Evolutionary conservation across 2,888 invertebrate genomes (phyloP), one percentile per base, ranked within the genome.

Genomic region (Orthonevra nobilis): DNA sequence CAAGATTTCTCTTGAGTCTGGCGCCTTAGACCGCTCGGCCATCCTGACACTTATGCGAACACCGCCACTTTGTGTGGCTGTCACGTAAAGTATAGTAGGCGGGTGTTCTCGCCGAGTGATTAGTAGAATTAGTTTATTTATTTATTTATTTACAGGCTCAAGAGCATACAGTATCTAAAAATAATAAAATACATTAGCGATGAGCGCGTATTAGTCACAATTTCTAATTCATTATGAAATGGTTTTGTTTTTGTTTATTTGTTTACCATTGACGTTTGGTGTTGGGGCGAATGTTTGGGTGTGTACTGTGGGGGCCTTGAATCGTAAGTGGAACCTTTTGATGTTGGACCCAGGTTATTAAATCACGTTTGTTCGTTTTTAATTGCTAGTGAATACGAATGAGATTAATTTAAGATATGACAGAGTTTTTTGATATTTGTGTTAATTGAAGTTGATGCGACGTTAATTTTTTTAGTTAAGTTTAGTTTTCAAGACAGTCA

Each of bases 1-100:
- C 58, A 84, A 84, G 83, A 82, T 83, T 17, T 14, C 83, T 84
- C 84, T 84, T 84, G 84, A 84, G 83, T 84, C 83, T 84, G 83
- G 83, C 84, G 83, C 83, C 84, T 84, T 84, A 84, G 84, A 84
- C 83, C 84, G 84, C 82, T 82, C 83, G 83, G 84, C 83, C 83
- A 83, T 82, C 84, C 83, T 84, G 83, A 84, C 82, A 72, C 34
- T 77, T 77, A 38, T 2, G n/a, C n/a, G 10, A 0, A 1, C 0
- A 1, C 2, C 2, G 32, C n/a, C 52, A 1, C 28, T 10, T 10
- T 15, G 14, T 14, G 23, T 23, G 5, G 23, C 23, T 2, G 2
- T 15, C n/a, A 17, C 54, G 5, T 5, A 6, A 1, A 36, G 7
- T 10, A 10, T 10, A 15, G 26, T 12, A 9, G n/a, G 12, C 10